Evolutionary conservation across 1,140 invertebrate genomes (phyloP).

Genomic region (Leptinotarsa lineolata): DNA sequence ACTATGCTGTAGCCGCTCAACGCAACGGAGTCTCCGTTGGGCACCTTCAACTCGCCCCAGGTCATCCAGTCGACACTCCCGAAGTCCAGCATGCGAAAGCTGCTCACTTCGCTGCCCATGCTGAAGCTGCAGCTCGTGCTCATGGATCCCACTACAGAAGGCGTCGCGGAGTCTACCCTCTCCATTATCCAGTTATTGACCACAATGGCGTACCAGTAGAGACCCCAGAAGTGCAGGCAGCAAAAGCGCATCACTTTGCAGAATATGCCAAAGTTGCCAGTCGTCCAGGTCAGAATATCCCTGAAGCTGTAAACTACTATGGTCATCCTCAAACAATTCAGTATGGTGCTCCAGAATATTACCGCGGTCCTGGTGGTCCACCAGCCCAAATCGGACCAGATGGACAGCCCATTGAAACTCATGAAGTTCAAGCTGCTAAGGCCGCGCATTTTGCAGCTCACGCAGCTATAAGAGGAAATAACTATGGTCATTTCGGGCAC

Average conservation of each 20-base stretch:
- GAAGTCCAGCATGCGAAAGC: conserved; percentile 65
- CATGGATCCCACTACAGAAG: conserved; percentile 40
- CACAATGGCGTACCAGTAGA: conserved; percentile 56
- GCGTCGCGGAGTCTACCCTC: conserved; percentile 40
- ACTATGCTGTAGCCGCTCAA: conserved; percentile 61
- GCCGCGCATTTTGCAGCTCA: conserved; percentile 62
- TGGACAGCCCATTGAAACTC: conserved; percentile 58
- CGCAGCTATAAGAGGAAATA: conserved; percentile 27
- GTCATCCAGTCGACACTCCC: conserved; percentile 55
- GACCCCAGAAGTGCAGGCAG: conserved; percentile 65
- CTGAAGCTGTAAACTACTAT: conserved; percentile 56
- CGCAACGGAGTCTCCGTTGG: conserved; percentile 53
- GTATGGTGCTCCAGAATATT: conserved; percentile 38
- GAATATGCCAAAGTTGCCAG: conserved; percentile 57
- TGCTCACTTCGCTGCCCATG: conserved; percentile 62
- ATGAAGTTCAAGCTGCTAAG: conserved; percentile 65
- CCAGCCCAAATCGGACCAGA: conserved; percentile 45
- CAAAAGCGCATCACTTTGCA: conserved; percentile 63
- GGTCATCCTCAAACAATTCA: conserved; percentile 58
- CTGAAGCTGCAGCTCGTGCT: conserved; percentile 55
- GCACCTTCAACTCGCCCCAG: conserved; percentile 39
- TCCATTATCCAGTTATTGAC: conserved; percentile 48
- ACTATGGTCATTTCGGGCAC: conserved; percentile 20
- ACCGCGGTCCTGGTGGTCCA: conserved; percentile 35
- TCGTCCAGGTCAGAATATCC: conserved; percentile 13